Evolutionary conservation across 2,113 vertebrate genomes (phyloP), one percentile per base, ranked within the genome.

Genomic region (Micromys minutus): DNA sequence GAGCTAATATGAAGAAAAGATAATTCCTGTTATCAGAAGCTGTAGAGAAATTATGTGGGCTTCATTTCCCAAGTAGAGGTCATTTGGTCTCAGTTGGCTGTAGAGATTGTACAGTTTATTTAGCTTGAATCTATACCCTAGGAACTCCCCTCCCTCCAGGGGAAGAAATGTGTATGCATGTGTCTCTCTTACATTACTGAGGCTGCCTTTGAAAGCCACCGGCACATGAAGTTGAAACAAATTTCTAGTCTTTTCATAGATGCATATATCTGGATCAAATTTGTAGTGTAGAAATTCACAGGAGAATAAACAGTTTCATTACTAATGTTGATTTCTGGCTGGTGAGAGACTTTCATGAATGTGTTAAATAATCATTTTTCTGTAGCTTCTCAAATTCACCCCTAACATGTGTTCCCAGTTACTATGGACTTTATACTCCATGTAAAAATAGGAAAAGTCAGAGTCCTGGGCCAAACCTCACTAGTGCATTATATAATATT

Each of bases 101-200:
- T 97, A 97, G 97, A 95, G 98, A 98, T 97, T 95, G 83, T 90
- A 96, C 92, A 87, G 93, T 93, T 97, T 94, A 96, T 97, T 98
- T 97, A 97, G 80, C 87, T 98, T 96, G 94, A 97, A 97, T 96
- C 94, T 91, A 87, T 97, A 98, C 81, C 97, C 96, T 93, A 86
- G 88, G 97, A 96, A 89, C 93, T 95, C 89, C 71, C 90, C 91
- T 90, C 89, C 0, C 26, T 65, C 63, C n/a, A 8, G 34, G 45
- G 16, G 90, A 81, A 80, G 87, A 89, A 75, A 89, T 57, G 22
- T 76, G 29, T 96, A 85, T 89, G 90, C 21, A 65, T 96, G 94
- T 97, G 87, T 95, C 87, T 97, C 88, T 87, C 50, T 96, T 97
- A 91, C 94, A 74, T 97, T 71, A 92, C 57, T 9, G 93, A 97